Evolutionary conservation across 2,888 invertebrate genomes (phyloP), one percentile per base, ranked within the genome.

Genomic region (Chouioia cunea): DNA sequence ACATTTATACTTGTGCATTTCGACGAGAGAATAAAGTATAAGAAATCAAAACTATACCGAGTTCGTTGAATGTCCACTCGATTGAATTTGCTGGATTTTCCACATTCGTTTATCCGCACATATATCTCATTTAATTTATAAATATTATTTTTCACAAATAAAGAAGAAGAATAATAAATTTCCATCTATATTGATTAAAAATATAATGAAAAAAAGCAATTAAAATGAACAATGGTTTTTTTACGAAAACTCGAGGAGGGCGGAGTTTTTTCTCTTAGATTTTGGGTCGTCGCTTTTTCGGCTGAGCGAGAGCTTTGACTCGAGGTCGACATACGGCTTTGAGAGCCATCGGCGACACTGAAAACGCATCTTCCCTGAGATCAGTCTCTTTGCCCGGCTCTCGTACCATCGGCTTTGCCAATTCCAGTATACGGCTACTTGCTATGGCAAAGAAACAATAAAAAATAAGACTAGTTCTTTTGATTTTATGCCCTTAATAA

Each of bases 311-410:
- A 4, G 23, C 36, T 64, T 79, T 79, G 57, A 81, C 66, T 22
- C 79, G 76, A 27, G 70, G 76, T 27, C 78, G 72, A 62, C 83
- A 82, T 52, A 62, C 74, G 20, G 84, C 82, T 68, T 77, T 79
- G 58, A 84, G 74, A 16, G 83, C 83, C 56, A 36, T 56, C 16
- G 79, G 82, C 47, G 78, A 76, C 3, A 84, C 83, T 4, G 75
- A 77, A 73, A 81, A 83, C n/a, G 83, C 83, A 67, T 83, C 76
- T 50, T 80, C 79, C 22, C 77, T 77, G 16, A 82, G 68, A 68
- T 82, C 81, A 15, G 79, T 82, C 63, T 81, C 78, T n/a, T 68
- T 67, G 57, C 83, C 83, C 0, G 78, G 73, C 0, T 79, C 79
- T 20, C 81, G 78, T 16, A 65, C 67, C 20, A 67, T 73, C 0